These are phyloP conservation scores for Vimba vimba DNA, from an alignment of 2,113 vertebrate species.

Conservation along the genomic window DNA sequence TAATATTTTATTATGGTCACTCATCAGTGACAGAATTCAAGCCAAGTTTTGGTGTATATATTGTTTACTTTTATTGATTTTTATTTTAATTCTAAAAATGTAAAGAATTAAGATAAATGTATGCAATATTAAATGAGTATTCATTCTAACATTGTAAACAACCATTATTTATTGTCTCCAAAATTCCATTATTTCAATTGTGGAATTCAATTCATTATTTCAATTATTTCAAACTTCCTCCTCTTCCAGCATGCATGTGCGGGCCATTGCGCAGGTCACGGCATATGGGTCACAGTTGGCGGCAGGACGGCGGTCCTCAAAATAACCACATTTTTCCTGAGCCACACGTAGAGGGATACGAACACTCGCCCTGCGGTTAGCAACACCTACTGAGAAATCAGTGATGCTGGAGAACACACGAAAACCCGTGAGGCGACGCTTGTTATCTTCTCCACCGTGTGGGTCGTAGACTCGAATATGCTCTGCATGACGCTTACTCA, in stretches of 20 bases:
- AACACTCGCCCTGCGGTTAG: conserved; percentile 75
- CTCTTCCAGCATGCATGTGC: conserved; percentile 69
- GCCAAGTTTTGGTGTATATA: background rate
- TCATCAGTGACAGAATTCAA: background rate
- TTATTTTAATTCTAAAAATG: background rate
- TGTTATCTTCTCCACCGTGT: conserved; percentile 75
- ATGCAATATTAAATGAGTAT: background rate
- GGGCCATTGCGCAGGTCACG: conserved; percentile 73
- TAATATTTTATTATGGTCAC: background rate
- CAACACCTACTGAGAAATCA: conserved; percentile 74
- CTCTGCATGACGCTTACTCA: conserved; percentile 71
- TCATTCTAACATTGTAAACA: no score
- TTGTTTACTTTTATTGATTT: background rate
- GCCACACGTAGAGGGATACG: conserved; percentile 75
- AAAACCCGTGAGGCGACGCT: conserved; percentile 71
- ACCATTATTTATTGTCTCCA: background rate
- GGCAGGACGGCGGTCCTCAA: conserved; percentile 74
- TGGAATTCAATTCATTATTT: background rate
- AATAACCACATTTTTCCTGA: conserved; percentile 73
- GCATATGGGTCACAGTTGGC: conserved; percentile 82
- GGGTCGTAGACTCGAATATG: conserved; percentile 79
- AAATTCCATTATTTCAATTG: background rate
- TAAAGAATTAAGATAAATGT: background rate
- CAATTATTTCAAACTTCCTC: background rate
- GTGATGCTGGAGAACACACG: conserved; percentile 66